Evolutionary conservation across 2,888 invertebrate genomes (phyloP).

Genomic region (Himalopsyche kuldschensis): DNA sequence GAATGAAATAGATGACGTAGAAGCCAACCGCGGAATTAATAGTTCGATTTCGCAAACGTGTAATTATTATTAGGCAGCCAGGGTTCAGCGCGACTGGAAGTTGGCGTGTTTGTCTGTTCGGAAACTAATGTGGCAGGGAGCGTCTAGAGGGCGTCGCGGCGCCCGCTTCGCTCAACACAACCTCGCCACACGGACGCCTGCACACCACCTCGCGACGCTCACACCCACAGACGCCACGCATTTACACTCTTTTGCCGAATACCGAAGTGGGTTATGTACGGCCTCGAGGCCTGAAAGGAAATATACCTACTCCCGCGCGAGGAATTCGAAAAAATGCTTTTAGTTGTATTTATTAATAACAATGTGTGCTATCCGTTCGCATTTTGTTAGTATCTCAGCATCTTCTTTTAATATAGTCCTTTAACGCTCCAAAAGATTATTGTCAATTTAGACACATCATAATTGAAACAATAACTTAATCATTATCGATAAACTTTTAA

Average conservation of each 20-base stretch:
- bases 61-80: too few relatives aligned
- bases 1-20: too few relatives aligned
- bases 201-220: neutral
- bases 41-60: too few relatives aligned
- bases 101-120: slow-evolving; percentile 15
- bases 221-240: neutral
- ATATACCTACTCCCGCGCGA: neutral
- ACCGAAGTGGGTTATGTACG: slow-evolving; percentile 23
- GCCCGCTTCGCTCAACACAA: slow-evolving; percentile 12
- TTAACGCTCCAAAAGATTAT: too few relatives aligned
- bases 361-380: neutral
- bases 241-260: slow-evolving; percentile 13
- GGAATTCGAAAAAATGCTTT: neutral
- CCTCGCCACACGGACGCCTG: neutral
- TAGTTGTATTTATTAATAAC: neutral
- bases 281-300: slow-evolving; percentile 1
- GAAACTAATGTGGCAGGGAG: slow-evolving; percentile 15
- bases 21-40: too few relatives aligned
- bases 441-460: too few relatives aligned
- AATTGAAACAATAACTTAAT: too few relatives aligned
- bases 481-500: too few relatives aligned
- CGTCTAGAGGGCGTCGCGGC: slow-evolving; percentile 36
- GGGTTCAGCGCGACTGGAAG: neutral
- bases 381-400: neutral
- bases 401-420: neutral